phyloP scores from a whole-genome alignment of 2,797 vertebrate species.

The Dermochelys coriacea region DNA sequence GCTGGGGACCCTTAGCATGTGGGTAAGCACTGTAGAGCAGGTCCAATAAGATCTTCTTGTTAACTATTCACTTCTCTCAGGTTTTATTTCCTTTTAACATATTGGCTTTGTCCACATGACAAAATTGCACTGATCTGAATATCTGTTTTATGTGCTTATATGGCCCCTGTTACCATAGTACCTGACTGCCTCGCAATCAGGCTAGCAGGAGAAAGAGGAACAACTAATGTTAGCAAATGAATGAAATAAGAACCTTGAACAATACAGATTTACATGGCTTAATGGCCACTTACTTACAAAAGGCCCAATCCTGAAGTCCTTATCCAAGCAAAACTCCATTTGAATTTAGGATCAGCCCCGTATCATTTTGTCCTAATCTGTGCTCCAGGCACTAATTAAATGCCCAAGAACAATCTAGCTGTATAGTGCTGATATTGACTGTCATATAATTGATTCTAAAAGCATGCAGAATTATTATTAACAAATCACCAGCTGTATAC shows the following conservation, averaged over 20 bases:
- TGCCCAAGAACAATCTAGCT: constrained; percentile 14
- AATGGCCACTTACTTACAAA: not conserved
- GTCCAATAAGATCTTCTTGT: not conserved
- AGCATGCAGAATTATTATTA: not conserved
- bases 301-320: not conserved
- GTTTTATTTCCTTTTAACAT: not conserved
- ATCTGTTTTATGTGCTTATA: not conserved
- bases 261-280: not conserved
- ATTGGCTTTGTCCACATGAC: not conserved
- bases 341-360: not conserved
- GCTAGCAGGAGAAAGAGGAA: not conserved
- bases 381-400: not conserved
- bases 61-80: not conserved
- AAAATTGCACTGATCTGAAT: not conserved
- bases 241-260: not conserved
- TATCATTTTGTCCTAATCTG: not conserved
- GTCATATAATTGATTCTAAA: constrained; percentile 1
- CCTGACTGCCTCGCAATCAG: not conserved
- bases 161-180: not conserved
- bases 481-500: not conserved
- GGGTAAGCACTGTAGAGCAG: not conserved
- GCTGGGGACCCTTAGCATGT: not conserved
- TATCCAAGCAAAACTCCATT: not conserved
- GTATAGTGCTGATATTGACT: constrained; percentile 10
- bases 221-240: not conserved